Evolutionary conservation across 1,140 invertebrate species (phyloP).

Genomic region (Anastrepha obliqua): DNA sequence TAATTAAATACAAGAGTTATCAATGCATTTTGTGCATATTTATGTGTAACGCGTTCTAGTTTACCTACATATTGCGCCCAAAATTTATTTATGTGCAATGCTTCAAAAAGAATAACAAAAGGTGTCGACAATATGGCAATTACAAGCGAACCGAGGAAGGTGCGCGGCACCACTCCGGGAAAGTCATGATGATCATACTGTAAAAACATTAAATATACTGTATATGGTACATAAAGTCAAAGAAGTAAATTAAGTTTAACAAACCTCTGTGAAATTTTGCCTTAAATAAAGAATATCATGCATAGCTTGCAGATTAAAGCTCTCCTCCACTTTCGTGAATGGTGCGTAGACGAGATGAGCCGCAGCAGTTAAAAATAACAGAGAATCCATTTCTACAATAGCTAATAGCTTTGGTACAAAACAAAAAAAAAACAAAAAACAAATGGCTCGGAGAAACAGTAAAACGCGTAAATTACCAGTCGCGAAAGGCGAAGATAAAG

Average conservation of each 20-base stretch:
- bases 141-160: constrained; percentile 94
- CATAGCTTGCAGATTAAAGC: constrained; percentile 98
- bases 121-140: constrained; percentile 88
- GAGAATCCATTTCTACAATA: constrained; percentile 72
- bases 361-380: constrained; percentile 80
- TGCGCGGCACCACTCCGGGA: constrained; percentile 97
- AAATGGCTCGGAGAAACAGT: not conserved
- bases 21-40: not conserved
- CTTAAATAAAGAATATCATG: constrained; percentile 96
- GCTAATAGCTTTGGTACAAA: not conserved
- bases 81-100: constrained; percentile 88
- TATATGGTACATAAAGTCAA: not conserved
- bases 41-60: constrained; percentile 35
- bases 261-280: constrained; percentile 88
- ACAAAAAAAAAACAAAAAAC: not conserved
- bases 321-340: constrained; percentile 99
- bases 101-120: constrained; percentile 81
- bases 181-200: constrained; percentile 99
- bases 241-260: constrained; percentile 16
- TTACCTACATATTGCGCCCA: constrained; percentile 93
- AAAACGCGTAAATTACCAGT: not conserved
- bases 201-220: constrained; percentile 72
- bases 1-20: not conserved
- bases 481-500: not conserved
- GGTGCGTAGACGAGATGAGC: constrained; percentile 92